Evolutionary conservation across 2,888 invertebrate species (phyloP), one percentile per base, ranked within the genome.

Genomic region (Acleris cristana): DNA sequence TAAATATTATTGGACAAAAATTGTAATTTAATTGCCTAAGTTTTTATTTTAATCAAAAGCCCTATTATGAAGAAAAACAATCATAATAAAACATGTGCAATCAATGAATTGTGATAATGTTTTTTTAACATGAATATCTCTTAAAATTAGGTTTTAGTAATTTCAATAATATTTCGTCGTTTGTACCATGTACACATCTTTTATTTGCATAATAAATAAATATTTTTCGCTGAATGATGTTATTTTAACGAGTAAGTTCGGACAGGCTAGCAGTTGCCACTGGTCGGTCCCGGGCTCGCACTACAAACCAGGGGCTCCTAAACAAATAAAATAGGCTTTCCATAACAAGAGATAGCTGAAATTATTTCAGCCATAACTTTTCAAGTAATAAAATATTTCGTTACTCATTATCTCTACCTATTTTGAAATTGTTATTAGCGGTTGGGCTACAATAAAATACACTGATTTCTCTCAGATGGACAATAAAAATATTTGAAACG

Each of bases 121-220:
- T 40, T 14, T 40, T 40, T 40, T 4, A 14, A 40, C 40, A 40
- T 14, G 40, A 40, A 40, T 40, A 12, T 34, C 3, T 34, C 34
- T 34, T 34, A 34, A 30, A 10, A 34, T 34, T 8, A 10, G 10
- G 10, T 34, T 34, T 10, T 10, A 34, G 10, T 34, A 3, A 34
- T 34, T 10, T 34, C 34, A 34, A 34, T 34, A 10, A 10, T 34
- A 10, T 48, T 7, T 48, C 8, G 3, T n/a, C 18, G 56, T 45
- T 45, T 16, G 57, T 57, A 57, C 45, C 12, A 23, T 57, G 55
- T 61, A 61, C 51, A 55, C 44, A 19, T 61, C 21, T 60, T 60
- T 40, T 60, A 51, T 60, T 65, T 56, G 60, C 65, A 61, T 65
- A 65, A 65, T 65, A 52, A 65, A 65, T 65, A 40, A 44, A 19